Evolutionary conservation across 2,113 vertebrate species (phyloP).

Genomic region (Crotalus viridis): DNA sequence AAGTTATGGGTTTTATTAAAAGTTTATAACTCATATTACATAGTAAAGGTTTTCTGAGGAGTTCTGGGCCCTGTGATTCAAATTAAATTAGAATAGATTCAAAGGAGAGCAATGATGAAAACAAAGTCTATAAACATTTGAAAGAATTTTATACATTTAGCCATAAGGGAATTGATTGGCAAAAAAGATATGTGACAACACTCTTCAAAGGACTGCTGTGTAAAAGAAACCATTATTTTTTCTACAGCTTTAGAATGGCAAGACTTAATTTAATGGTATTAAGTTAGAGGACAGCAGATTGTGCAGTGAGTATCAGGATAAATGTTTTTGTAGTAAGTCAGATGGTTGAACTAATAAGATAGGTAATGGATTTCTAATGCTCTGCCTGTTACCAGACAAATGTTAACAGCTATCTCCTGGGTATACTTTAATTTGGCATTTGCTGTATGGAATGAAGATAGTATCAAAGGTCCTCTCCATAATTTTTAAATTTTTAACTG

Average conservation of each 20-base stretch:
- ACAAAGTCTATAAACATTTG: not conserved
- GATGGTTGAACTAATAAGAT: not conserved
- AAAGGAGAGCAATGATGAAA: not conserved
- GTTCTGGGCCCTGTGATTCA: not conserved
- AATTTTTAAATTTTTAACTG: not conserved
- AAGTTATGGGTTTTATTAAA: not conserved
- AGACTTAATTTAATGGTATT: not conserved
- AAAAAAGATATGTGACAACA: not conserved
- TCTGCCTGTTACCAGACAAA: not conserved
- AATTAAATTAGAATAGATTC: not conserved
- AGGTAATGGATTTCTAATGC: not conserved
- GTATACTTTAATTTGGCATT: not conserved
- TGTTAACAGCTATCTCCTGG: not conserved
- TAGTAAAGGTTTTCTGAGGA: not conserved
- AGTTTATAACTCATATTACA: not conserved
- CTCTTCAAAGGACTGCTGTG: not conserved
- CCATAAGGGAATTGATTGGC: not conserved
- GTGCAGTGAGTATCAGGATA: not conserved
- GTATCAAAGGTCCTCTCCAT: not conserved
- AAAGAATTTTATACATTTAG: not conserved
- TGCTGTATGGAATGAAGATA: not conserved
- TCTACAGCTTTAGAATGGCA: not conserved
- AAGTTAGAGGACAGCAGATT: not conserved
- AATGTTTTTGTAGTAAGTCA: not conserved
- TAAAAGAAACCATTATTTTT: not conserved